Evolutionary conservation across 2,888 invertebrate genomes (phyloP), one percentile per base, ranked within the genome.

Genomic region (Hartigia nigra): DNA sequence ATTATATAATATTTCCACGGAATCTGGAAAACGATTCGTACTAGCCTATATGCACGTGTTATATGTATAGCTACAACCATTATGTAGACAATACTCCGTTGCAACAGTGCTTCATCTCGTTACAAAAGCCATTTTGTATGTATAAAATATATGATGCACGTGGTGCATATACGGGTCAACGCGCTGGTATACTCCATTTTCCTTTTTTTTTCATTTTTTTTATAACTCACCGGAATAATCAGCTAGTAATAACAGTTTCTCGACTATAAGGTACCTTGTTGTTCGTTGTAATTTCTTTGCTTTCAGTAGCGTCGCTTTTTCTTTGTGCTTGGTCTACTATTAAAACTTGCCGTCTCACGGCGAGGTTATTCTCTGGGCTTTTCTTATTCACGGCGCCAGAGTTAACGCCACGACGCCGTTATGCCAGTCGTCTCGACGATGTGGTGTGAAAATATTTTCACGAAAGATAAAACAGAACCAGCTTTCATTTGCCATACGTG

Each of bases 301-400:
- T 80, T 78, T 81, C 81, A 78, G 23, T 72, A 72, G 32, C 72
- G 31, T 9, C 31, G 72, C 55, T 55, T 81, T 70, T 74, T 78
- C 79, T 81, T 81, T 79, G 81, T 77, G 23, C 76, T 23, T 75
- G 75, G 77, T 77, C 70, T 77, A 74, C 81, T 81, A 81, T 81
- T 81, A 81, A 81, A 81, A 81, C 81, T 81, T 81, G 32, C 72
- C 72, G 72, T 31, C 31, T 31, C 72, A 31, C 72, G 72, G 72
- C 12, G 31, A 72, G 55, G 5, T 23, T 55, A 23, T 55, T 55
- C 55, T 23, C 55, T 23, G 23, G 55, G 55, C 55, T 55, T 55
- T 2, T 23, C 55, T 55, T 55, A 55, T 55, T 55, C 5, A 55
- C 23, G 1, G 23, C 55, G 55, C 55, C 39, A 5, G 14, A 39